These are phyloP conservation scores for Cheumatopsyche charites DNA, from an alignment of 1,140 invertebrate species.

Conservation along the genomic window DNA sequence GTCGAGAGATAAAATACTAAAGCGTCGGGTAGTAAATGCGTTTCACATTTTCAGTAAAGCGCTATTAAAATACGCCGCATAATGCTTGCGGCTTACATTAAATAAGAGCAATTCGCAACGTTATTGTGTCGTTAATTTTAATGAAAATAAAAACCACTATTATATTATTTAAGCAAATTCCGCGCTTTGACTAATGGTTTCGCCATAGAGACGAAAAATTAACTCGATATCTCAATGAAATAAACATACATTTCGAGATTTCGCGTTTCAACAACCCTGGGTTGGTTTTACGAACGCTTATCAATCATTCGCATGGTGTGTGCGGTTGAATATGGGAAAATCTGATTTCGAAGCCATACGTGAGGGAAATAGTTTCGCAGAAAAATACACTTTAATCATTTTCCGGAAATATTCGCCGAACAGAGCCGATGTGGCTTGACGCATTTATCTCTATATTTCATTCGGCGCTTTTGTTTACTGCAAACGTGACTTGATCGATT, in stretches of 20 bases:
- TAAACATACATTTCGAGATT: too few relatives aligned
- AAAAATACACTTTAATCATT: constrained; percentile 28
- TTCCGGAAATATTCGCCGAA: constrained; percentile 11
- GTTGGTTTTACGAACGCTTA: constrained; percentile 2
- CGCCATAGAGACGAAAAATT: too few relatives aligned
- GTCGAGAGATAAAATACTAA: neutral
- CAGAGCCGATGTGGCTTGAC: neutral
- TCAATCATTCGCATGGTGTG: constrained; percentile 20
- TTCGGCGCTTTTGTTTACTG: neutral
- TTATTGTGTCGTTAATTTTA: constrained; percentile 22
- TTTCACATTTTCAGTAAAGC: neutral
- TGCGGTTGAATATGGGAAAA: constrained; percentile 20
- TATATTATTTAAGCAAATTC: neutral
- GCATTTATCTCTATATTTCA: neutral
- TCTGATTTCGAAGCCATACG: constrained; percentile 30
- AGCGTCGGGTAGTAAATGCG: neutral
- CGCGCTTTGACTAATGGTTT: neutral
- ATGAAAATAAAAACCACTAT: constrained; percentile 24
- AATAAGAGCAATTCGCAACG: constrained; percentile 11
- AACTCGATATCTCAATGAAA: too few relatives aligned
- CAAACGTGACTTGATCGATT: constrained; percentile 18
- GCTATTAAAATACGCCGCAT: constrained; percentile 12
- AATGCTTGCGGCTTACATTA: constrained; percentile 9
- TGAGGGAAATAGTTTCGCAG: constrained; percentile 24
- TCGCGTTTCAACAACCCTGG: neutral